A percentile compares a stretch with the other conserved stretches of the same genome.
Evolutionary conservation across 2,113 vertebrate species (phyloP).

Genomic region (Oreocharis arfaki): DNA sequence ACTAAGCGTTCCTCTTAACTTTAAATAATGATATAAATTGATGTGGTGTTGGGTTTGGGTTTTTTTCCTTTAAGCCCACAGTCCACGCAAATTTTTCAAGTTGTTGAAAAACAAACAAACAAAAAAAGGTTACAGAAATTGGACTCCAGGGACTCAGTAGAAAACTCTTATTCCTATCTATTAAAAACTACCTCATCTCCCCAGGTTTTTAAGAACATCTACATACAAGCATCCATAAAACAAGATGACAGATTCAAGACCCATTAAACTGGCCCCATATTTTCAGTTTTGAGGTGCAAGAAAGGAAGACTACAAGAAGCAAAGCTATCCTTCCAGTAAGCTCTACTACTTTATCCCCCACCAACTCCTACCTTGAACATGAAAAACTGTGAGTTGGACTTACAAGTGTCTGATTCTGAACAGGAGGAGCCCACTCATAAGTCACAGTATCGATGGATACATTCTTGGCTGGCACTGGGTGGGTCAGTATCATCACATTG

Average conservation of each 20-base stretch:
- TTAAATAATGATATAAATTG: conserved; percentile 44
- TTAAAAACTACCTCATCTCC: background rate
- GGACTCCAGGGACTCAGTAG: background rate
- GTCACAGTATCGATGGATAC: conserved; percentile 84
- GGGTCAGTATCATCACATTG: conserved; percentile 86
- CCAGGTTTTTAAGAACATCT: background rate
- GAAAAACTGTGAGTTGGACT: conserved; percentile 1
- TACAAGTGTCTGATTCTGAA: conserved; percentile 90
- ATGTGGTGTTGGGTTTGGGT: background rate
- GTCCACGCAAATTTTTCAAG: background rate
- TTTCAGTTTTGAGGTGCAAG: background rate
- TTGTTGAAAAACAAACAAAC: background rate
- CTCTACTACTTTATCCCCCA: background rate
- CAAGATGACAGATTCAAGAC: background rate
- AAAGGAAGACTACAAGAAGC: background rate
- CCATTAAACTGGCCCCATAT: background rate
- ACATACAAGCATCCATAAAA: background rate
- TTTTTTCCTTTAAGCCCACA: background rate
- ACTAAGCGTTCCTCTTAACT: background rate
- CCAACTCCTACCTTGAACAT: background rate
- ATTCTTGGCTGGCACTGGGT: conserved; percentile 78
- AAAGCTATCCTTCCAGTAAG: background rate
- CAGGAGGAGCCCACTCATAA: conserved; percentile 95
- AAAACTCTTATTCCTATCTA: background rate
- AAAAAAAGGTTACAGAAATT: background rate